phyloP scores from a whole-genome alignment of 2,113 vertebrate genomes.

The Morone saxatilis region DNA sequence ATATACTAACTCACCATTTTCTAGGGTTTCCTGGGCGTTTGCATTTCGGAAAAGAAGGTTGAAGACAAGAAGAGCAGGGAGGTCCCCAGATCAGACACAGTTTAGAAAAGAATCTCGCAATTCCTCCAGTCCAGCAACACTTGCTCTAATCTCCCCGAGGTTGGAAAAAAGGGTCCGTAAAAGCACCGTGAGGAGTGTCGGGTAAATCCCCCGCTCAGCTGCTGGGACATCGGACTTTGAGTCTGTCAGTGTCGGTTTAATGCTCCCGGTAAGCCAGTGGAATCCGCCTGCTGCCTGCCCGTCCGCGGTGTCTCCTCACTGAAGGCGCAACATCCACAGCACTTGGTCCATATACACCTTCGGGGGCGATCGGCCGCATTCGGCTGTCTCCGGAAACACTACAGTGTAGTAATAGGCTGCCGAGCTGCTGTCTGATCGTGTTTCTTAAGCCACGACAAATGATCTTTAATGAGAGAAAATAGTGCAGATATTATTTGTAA shows the following conservation, averaged over 20 bases:
- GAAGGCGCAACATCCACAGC: constrained; percentile 28
- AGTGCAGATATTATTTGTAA: no score
- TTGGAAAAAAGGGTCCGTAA: neutral
- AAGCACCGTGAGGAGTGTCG: constrained; percentile 12
- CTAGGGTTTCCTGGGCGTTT: neutral
- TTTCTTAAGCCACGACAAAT: neutral
- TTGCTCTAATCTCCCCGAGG: constrained; percentile 15
- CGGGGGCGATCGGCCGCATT: constrained; percentile 41
- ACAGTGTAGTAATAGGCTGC: neutral
- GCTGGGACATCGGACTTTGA: neutral
- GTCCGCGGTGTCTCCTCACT: constrained; percentile 40
- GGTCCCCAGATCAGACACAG: constrained; percentile 19
- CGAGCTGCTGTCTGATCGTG: neutral
- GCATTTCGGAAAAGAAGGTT: constrained; percentile 16
- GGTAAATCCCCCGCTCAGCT: constrained; percentile 23
- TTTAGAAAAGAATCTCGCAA: constrained; percentile 36
- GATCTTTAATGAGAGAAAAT: neutral
- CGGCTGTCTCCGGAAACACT: constrained; percentile 53
- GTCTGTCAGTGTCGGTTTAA: neutral
- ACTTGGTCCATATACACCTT: neutral
- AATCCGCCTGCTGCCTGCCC: constrained; percentile 6
- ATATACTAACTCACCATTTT: constrained; percentile 56
- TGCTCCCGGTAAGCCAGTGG: constrained; percentile 3
- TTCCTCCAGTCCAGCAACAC: constrained; percentile 34
- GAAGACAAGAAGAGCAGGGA: neutral